These are phyloP conservation scores for Fundulus diaphanus DNA, from an alignment of 2,797 vertebrate species.

Conservation along the genomic window DNA sequence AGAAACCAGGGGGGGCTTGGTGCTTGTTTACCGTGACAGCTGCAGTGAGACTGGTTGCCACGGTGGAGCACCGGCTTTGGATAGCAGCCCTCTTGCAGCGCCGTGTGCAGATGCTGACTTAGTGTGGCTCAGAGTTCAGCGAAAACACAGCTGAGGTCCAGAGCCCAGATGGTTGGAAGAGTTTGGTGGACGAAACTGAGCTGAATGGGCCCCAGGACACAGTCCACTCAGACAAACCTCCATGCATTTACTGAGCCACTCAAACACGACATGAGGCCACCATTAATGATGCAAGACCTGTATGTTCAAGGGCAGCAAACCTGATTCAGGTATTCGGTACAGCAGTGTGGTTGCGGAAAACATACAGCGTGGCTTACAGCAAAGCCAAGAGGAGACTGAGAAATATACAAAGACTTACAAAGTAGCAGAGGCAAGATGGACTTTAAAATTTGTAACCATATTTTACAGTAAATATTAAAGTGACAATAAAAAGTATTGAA, in stretches of 20 bases:
- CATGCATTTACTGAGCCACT: constrained; percentile 25
- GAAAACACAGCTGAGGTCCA: constrained; percentile 65
- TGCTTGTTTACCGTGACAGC: constrained; percentile 72
- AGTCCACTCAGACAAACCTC: constrained; percentile 27
- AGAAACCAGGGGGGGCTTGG: constrained; percentile 40
- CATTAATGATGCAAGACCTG: constrained; percentile 30
- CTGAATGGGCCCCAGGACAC: constrained; percentile 35
- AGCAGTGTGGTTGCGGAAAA: constrained; percentile 38
- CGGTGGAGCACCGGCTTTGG: constrained; percentile 45
- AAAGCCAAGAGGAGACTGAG: constrained; percentile 21
- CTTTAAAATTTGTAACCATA: background rate
- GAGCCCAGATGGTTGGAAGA: constrained; percentile 53
- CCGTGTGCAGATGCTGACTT: constrained; percentile 60
- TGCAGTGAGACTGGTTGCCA: constrained; percentile 67
- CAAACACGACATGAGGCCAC: constrained; percentile 19
- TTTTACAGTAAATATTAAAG: background rate
- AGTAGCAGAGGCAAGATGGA: background rate
- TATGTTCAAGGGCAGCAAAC: constrained; percentile 25
- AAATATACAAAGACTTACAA: constrained; percentile 20
- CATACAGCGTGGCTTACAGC: constrained; percentile 25
- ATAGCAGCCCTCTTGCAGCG: constrained; percentile 50
- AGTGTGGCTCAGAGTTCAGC: constrained; percentile 51
- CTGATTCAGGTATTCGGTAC: constrained; percentile 35
- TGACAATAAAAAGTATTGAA: background rate
- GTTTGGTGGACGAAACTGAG: constrained; percentile 40